These are phyloP conservation scores for Scomber japonicus DNA, from an alignment of 2,113 vertebrate species.

Conservation along the genomic window DNA sequence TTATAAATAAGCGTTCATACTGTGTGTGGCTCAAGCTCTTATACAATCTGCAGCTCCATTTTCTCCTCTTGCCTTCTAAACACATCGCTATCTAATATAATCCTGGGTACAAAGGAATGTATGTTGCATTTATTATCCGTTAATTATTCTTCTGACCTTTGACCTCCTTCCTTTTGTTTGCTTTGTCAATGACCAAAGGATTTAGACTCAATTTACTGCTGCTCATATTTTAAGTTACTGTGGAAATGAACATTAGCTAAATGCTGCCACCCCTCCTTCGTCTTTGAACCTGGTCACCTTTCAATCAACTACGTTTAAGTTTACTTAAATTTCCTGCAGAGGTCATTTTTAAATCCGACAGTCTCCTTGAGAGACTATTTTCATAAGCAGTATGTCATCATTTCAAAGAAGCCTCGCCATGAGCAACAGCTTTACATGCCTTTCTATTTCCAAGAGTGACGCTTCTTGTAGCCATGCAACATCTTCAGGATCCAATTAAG, in stretches of 20 bases:
- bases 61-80: background rate
- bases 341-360: constrained; percentile 63
- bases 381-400: constrained; percentile 68
- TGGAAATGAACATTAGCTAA: background rate
- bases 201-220: constrained; percentile 6
- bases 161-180: background rate
- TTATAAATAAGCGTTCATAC: background rate
- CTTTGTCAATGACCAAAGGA: background rate
- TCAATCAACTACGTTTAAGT: constrained; percentile 29
- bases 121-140: constrained; percentile 12
- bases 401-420: constrained; percentile 60
- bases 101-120: background rate
- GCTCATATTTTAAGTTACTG: constrained; percentile 6
- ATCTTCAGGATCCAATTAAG: constrained; percentile 63
- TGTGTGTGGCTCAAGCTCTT: background rate
- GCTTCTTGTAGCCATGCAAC: constrained; percentile 51
- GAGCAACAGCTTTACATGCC: constrained; percentile 60
- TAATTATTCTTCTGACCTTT: constrained; percentile 36
- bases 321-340: constrained; percentile 59
- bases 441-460: constrained; percentile 72
- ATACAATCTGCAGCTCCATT: no score
- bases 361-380: constrained; percentile 74
- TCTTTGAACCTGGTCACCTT: constrained; percentile 20
- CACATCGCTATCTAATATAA: background rate
- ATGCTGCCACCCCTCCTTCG: background rate